Conservation (phyloP, 2,113 vertebrate genomes). For the Brachionichthys hirsutus region DNA sequence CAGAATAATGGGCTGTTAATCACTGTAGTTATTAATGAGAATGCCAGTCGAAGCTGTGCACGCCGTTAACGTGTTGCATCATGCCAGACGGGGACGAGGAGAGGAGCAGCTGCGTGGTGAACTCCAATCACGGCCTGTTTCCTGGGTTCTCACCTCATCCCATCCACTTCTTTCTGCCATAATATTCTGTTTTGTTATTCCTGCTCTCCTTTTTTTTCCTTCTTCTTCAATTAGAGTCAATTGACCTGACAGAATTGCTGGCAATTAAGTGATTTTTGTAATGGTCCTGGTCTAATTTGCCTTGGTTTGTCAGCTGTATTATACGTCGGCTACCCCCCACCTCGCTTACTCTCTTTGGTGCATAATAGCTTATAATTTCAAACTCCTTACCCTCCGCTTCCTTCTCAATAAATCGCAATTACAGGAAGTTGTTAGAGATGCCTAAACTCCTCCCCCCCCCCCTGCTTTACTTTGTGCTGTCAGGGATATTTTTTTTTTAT, state of each 20-base stretch:
- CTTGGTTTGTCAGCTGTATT: slow-evolving; percentile 98
- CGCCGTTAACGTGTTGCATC: slow-evolving; percentile 36
- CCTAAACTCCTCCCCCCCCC: slow-evolving; percentile 68
- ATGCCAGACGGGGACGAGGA: slow-evolving; percentile 19
- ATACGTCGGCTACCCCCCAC: slow-evolving; percentile 88
- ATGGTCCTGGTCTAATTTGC: slow-evolving; percentile 99
- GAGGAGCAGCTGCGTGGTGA: slow-evolving; percentile 58
- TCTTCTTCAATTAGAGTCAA: slow-evolving; percentile 99
- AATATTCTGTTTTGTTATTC: slow-evolving; percentile 97
- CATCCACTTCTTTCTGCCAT: slow-evolving; percentile 81
- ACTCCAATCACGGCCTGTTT: slow-evolving; percentile 91
- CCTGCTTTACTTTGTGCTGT: slow-evolving; percentile 51
- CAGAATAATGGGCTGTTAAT: neutral
- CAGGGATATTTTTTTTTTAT: slow-evolving; percentile 49
- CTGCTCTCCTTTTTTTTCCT: too few species aligned
- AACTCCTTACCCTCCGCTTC: slow-evolving; percentile 99
- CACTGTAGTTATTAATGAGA: neutral
- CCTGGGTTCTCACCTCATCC: slow-evolving; percentile 90
- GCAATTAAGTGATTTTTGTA: slow-evolving; percentile 99
- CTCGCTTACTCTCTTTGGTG: slow-evolving; percentile 82
- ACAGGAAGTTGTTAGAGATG: slow-evolving; percentile 99
- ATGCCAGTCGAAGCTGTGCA: slow-evolving; percentile 7
- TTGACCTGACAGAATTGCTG: slow-evolving; percentile 99
- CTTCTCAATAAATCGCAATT: slow-evolving; percentile 99
- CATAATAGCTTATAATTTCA: slow-evolving; percentile 99